Base-by-base conservation (phyloP, 2,888 invertebrate genomes). In the Ernsta delagoae region DNA sequence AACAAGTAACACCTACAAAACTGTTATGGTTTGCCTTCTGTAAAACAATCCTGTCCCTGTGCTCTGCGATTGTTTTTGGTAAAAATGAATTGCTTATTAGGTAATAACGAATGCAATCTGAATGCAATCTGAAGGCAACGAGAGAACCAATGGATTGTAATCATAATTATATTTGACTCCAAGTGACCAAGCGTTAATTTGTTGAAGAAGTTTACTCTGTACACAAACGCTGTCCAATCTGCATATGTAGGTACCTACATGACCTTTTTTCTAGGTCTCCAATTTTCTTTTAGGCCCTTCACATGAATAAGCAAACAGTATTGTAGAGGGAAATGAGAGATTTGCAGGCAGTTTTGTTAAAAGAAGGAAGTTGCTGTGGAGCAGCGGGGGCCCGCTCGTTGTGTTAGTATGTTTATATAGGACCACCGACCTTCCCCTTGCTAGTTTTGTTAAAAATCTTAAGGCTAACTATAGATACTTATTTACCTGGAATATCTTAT, bases 281-380 rank as follows among this genome's bases (percentile, higher is more conserved):
- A 53, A 54, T 39, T 64, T 61, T 43, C 43, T 54, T 41, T 24
- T 11, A 54, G 63, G n/a, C 61, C 66, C 62, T 69, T 80, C 34
- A 80, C 81, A 82, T 87, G 84, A 85, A 87, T 86, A 86, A 84
- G 79, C 85, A 81, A 87, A 78, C 75, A 78, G 73, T 75, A 76
- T 82, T 82, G 82, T 79, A 75, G 79, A 85, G 83, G 82, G 83
- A 84, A 85, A 84, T 84, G 80, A 79, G 80, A 80, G 80, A 79
- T 83, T 85, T 83, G 74, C 71, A 72, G 75, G 76, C 77, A 82
- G 82, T 84, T 84, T 81, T 80, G 83, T 81, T 82, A 81, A 83
- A 83, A 83, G 78, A 74, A 72, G 75, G 5, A n/a, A 74, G 74
- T n/a, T 73, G 77, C 75, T 57, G 70, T 71, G 78, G 79, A 74